phyloP scores from a whole-genome alignment of 2,888 invertebrate genomes.

The Mythimna albipuncta region DNA sequence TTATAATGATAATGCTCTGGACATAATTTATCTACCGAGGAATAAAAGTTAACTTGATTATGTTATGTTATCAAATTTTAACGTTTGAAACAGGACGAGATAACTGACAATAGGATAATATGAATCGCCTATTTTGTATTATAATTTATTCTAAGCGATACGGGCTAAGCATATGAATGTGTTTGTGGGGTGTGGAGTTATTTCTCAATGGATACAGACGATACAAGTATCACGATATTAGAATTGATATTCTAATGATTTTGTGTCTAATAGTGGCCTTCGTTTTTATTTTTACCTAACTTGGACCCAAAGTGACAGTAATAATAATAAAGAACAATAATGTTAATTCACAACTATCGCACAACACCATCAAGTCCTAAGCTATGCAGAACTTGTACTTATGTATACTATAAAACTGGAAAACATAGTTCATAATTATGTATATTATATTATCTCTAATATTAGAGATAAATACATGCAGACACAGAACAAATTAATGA shows the following conservation, averaged over 20 bases:
- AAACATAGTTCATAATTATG: no score
- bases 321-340: no score
- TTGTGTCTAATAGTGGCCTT: neutral
- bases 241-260: conserved; percentile 7
- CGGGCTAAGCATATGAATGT: conserved; percentile 45
- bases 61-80: conserved; percentile 59
- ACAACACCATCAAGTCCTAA: no score
- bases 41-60: conserved; percentile 54
- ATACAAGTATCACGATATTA: neutral
- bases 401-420: no score
- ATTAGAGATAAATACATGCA: no score
- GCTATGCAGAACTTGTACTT: no score
- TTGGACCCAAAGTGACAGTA: neutral
- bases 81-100: conserved; percentile 55
- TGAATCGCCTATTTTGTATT: conserved; percentile 45
- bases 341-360: no score
- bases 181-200: conserved; percentile 44
- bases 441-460: no score
- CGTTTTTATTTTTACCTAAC: neutral
- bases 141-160: conserved; percentile 53
- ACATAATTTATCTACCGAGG: conserved; percentile 63
- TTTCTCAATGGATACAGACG: conserved; percentile 35
- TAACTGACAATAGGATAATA: conserved; percentile 52
- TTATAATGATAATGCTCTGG: conserved; percentile 71
- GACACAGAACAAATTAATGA: no score